Evolutionary conservation across 1,140 invertebrate genomes (phyloP), one percentile per base, ranked within the genome.

Genomic region (Pseudomyrmex dendroicus): DNA sequence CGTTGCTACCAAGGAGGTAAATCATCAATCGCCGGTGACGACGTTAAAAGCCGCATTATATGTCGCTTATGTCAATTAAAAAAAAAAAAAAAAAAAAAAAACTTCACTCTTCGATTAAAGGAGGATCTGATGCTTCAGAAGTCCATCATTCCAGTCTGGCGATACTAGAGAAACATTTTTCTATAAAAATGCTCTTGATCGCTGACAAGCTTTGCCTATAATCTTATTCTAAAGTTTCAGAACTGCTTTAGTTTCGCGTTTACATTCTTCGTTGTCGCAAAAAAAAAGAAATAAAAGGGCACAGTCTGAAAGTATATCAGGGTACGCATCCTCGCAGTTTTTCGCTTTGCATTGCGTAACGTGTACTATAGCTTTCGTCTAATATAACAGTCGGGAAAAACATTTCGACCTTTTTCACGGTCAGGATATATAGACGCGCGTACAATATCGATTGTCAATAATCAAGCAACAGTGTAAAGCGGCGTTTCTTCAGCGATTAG

Each of bases 1-100:
- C 97, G 87, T 95, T 98, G 89, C 93, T 97, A 88, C 97, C 97
- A 80, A 96, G 97, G 94, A 96, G 97, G 97, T 97, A 89, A 89
- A 84, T 12, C 35, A 57, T 12, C 48, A 5, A 77, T 68, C 10
- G 10, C 12, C 20, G 20, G 20, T 20, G 3, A 9, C 20, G 17
- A 63, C 3, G 12, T 48, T 25, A 50, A 61, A 61, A 2, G 12
- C 15, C 22, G 56, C 35, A 12, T 4, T 48, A 22, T 15, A 52
- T n/a, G 1, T 20, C 15, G 9, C 10, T 62, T 5, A 2, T 62
- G 22, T 74, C n/a, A 17, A 17, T 74, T 17, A 9, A 44, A 48
- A 13, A 12, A 25, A 9, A 52, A 52, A 52, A 13, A 52, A 52
- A 48, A 13, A 12, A 25, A 9, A 52, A 52, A 52, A 13, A 52